Percentiles rank a stretch among this genome's conserved stretches.
Evolutionary conservation across 2,888 invertebrate species (phyloP).

Genomic region (Hylaea fasciaria): DNA sequence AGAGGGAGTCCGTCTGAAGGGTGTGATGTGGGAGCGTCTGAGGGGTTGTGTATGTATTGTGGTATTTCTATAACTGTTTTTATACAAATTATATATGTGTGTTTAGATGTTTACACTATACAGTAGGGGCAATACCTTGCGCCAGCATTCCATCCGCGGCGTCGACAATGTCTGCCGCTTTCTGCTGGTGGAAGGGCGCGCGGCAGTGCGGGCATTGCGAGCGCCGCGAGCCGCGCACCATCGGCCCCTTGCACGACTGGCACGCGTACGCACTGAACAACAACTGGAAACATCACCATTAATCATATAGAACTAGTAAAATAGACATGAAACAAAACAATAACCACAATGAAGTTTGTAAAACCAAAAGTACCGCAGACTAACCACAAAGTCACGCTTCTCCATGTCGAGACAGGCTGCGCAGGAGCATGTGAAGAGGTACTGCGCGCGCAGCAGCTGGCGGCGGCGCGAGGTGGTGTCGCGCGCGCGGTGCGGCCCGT

Average conservation of each 20-base stretch:
- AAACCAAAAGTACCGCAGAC: slow-evolving; percentile 39
- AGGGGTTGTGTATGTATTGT: too few species aligned
- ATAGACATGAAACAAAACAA: too few species aligned
- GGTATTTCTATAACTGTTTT: too few species aligned
- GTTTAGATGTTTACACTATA: too few species aligned
- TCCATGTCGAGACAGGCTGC: slow-evolving; percentile 84
- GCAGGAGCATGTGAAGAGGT: slow-evolving; percentile 92
- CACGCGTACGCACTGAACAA: slow-evolving; percentile 75
- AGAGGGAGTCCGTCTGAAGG: too few species aligned
- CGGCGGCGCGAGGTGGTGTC: slow-evolving; percentile 86
- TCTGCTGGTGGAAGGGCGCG: slow-evolving; percentile 59
- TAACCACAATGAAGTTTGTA: background rate
- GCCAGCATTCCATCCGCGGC: slow-evolving; percentile 60
- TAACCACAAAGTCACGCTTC: slow-evolving; percentile 67
- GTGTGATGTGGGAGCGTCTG: too few species aligned
- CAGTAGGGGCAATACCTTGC: slow-evolving; percentile 50
- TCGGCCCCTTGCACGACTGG: slow-evolving; percentile 72
- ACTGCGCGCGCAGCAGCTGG: slow-evolving; percentile 87
- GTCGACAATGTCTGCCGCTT: slow-evolving; percentile 57
- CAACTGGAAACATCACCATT: slow-evolving; percentile 49
- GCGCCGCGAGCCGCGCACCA: slow-evolving; percentile 53
- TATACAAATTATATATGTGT: too few species aligned
- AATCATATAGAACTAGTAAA: too few species aligned
- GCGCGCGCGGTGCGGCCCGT: slow-evolving; percentile 90
- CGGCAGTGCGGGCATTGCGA: slow-evolving; percentile 66